These are phyloP conservation scores for Apamea crenata DNA, from an alignment of 2,888 invertebrate species.

Conservation along the genomic window DNA sequence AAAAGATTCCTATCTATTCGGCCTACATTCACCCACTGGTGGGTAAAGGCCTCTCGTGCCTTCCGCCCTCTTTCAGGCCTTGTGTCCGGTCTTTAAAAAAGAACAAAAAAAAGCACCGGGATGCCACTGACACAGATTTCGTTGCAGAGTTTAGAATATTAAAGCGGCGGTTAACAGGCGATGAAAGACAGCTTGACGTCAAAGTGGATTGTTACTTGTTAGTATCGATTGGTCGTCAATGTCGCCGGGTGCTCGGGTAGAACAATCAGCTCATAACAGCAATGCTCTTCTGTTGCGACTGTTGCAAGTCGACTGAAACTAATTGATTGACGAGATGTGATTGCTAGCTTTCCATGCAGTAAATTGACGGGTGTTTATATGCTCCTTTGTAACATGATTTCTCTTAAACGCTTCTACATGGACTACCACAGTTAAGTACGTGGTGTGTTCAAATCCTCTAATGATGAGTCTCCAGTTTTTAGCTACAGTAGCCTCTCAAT, in stretches of 20 bases:
- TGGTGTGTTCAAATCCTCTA: neutral
- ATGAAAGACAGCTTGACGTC: constrained; percentile 52
- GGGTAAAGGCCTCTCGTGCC: constrained; percentile 49
- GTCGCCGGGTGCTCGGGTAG: constrained; percentile 33
- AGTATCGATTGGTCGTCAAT: constrained; percentile 59
- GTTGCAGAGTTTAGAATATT: constrained; percentile 48
- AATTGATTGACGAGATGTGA: constrained; percentile 31
- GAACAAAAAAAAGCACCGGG: constrained; percentile 39
- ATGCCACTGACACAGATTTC: constrained; percentile 53
- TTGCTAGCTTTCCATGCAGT: constrained; percentile 27
- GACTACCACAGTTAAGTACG: neutral
- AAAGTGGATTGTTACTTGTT: constrained; percentile 53
- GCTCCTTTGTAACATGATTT: constrained; percentile 32
- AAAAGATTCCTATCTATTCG: constrained; percentile 59
- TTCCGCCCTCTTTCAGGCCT: constrained; percentile 48
- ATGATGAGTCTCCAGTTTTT: neutral
- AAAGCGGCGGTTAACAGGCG: constrained; percentile 22
- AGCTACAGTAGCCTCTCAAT: constrained; percentile 3
- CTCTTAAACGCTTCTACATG: constrained; percentile 7
- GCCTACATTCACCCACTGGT: constrained; percentile 51
- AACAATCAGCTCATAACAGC: constrained; percentile 44
- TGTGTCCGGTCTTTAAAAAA: constrained; percentile 57
- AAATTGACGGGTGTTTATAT: constrained; percentile 20
- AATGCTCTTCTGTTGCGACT: constrained; percentile 21
- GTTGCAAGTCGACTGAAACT: constrained; percentile 5